A percentile compares a stretch with the other conserved stretches of the same genome.
phyloP scores from a whole-genome alignment of 2,888 invertebrate genomes.

The Drosophila nigricruria region DNA sequence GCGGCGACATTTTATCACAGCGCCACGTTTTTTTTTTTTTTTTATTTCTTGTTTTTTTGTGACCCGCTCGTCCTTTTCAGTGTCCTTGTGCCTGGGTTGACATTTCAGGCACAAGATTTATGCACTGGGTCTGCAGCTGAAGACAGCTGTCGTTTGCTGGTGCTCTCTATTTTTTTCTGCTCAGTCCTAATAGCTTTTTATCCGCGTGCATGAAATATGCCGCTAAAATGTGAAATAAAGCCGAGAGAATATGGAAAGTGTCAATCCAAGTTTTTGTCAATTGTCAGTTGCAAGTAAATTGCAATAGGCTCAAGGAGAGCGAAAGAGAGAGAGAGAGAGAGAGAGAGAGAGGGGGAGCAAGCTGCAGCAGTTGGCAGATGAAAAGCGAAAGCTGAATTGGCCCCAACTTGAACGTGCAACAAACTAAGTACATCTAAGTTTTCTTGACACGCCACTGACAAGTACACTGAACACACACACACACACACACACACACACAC shows the following conservation, averaged over 20 bases:
- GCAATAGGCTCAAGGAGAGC: slow-evolving; percentile 10
- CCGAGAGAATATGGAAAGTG: slow-evolving; percentile 68
- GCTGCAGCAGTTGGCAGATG: slow-evolving; percentile 18
- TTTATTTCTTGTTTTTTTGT: slow-evolving; percentile 4
- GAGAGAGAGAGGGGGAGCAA: neutral
- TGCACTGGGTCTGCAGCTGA: slow-evolving; percentile 79
- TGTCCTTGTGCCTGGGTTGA: slow-evolving; percentile 50
- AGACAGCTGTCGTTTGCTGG: slow-evolving; percentile 78
- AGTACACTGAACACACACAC: slow-evolving; percentile 36
- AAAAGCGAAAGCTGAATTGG: slow-evolving; percentile 50
- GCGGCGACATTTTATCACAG: slow-evolving; percentile 75
- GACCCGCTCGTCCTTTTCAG: slow-evolving; percentile 26
- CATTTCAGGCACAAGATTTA: slow-evolving; percentile 80
- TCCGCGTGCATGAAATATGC: slow-evolving; percentile 77
- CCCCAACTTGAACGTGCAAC: slow-evolving; percentile 46
- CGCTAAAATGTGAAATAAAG: slow-evolving; percentile 69
- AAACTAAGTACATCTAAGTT: slow-evolving; percentile 63
- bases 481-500: slow-evolving; percentile 50
- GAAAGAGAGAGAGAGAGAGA: neutral
- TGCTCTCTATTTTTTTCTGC: slow-evolving; percentile 47
- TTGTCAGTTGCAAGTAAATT: slow-evolving; percentile 39
- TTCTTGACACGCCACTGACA: slow-evolving; percentile 73
- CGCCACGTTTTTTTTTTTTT: slow-evolving; percentile 5
- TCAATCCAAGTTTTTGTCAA: slow-evolving; percentile 69
- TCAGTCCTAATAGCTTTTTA: slow-evolving; percentile 73